Conservation (phyloP, 2,113 vertebrate species). For the Toxotes jaculatrix region DNA sequence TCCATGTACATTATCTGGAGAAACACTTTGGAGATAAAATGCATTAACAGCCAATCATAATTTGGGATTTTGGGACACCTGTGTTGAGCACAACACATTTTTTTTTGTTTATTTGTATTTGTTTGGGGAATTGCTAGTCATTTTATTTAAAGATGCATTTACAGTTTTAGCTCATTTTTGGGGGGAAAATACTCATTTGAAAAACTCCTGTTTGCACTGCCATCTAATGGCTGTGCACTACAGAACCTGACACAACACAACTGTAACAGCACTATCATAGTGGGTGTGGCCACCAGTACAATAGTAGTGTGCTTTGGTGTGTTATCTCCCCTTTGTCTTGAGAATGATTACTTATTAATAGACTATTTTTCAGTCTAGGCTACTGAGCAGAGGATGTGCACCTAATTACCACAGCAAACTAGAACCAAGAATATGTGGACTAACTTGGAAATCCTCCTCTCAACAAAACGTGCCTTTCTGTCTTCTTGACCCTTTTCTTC, state of each 20-base stretch:
- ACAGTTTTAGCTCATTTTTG: not conserved
- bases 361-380: not conserved
- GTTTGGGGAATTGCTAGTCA: not conserved
- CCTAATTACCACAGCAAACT: not conserved
- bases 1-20: not conserved
- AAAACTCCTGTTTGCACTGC: not conserved
- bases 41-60: not conserved
- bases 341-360: not conserved
- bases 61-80: not conserved
- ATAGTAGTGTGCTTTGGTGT: not conserved
- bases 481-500: conserved; percentile 35
- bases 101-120: not conserved
- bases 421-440: not conserved
- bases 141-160: conserved; percentile 11
- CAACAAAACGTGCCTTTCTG: conserved; percentile 27
- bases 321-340: not conserved
- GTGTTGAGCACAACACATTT: not conserved
- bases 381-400: not conserved
- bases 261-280: not conserved
- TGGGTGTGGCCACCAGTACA: not conserved
- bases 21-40: not conserved
- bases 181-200: not conserved
- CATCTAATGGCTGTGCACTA: not conserved
- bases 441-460: conserved; percentile 4
- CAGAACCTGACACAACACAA: not conserved